phyloP scores from a whole-genome alignment of 2,113 vertebrate species.

The Chionomys nivalis region DNA sequence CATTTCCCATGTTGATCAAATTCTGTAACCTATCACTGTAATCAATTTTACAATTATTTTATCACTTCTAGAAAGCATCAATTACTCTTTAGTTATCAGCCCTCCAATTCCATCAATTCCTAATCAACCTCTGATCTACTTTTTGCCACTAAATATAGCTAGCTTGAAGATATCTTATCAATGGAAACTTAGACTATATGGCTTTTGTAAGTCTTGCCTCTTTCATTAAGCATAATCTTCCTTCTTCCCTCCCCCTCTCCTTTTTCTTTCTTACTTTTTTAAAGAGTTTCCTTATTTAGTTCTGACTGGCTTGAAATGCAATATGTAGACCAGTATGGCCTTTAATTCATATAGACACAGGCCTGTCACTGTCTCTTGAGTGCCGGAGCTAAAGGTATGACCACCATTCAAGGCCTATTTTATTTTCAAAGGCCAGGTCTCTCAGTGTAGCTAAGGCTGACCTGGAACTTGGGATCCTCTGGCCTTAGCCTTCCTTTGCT shows the following conservation, averaged over 20 bases:
- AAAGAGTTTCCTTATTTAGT: not conserved
- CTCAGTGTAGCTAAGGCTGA: not conserved
- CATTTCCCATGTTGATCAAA: not conserved
- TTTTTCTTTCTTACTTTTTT: not conserved
- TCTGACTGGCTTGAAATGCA: not conserved
- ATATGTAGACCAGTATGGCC: not conserved
- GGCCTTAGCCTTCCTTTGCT: not conserved
- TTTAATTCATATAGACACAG: not conserved
- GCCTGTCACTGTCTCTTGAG: not conserved
- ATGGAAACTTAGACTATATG: not conserved
- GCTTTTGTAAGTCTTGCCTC: not conserved
- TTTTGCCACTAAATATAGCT: not conserved
- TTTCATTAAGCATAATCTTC: not conserved
- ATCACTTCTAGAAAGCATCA: not conserved
- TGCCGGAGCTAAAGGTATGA: not conserved
- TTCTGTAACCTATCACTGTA: not conserved
- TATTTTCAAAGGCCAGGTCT: not conserved
- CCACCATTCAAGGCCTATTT: not conserved
- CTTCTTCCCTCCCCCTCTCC: not conserved
- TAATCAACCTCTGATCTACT: not conserved
- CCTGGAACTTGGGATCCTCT: not conserved
- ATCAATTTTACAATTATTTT: not conserved
- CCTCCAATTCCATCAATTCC: not conserved
- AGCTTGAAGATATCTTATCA: not conserved
- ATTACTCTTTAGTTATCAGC: not conserved